phyloP scores from a whole-genome alignment of 2,797 vertebrate species.

The Morelia viridis region DNA sequence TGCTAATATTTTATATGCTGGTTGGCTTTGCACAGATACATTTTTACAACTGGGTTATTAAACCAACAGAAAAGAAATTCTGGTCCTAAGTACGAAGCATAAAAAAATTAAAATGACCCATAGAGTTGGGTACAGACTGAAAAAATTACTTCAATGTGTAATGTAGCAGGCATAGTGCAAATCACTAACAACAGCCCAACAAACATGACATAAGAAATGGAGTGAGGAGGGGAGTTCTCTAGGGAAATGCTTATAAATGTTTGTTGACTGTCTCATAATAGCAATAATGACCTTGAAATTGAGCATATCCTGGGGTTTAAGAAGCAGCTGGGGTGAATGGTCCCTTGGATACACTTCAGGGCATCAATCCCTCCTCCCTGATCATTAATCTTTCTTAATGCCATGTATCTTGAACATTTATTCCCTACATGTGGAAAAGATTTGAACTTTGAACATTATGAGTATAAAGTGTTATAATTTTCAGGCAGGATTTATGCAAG shows the following conservation, averaged over 20 bases:
- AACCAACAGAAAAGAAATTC: not conserved
- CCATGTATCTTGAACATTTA: slow-evolving; percentile 16
- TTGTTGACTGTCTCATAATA: slow-evolving; percentile 30
- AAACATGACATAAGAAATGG: not conserved
- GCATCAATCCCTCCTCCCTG: not conserved
- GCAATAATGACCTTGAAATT: not conserved
- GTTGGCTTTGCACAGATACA: not conserved
- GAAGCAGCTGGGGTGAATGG: not conserved
- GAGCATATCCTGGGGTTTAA: slow-evolving; percentile 14
- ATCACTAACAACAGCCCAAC: not conserved
- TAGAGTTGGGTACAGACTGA: not conserved
- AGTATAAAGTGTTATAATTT: slow-evolving; percentile 21
- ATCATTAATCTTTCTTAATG: slow-evolving; percentile 35
- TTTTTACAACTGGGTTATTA: not conserved
- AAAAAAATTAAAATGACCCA: slow-evolving; percentile 5
- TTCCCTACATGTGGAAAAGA: slow-evolving; percentile 16
- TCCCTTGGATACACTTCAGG: slow-evolving; percentile 25
- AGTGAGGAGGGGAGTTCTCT: not conserved
- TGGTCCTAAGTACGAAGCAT: slow-evolving; percentile 2
- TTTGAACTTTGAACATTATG: slow-evolving; percentile 30
- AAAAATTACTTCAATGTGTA: not conserved
- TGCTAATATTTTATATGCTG: not conserved
- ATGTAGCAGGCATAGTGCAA: fast-evolving
- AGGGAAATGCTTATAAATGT: slow-evolving; percentile 11
- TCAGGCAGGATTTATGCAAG: not conserved